phyloP scores from a whole-genome alignment of 2,113 vertebrate species.

The Dipodomys spectabilis region DNA sequence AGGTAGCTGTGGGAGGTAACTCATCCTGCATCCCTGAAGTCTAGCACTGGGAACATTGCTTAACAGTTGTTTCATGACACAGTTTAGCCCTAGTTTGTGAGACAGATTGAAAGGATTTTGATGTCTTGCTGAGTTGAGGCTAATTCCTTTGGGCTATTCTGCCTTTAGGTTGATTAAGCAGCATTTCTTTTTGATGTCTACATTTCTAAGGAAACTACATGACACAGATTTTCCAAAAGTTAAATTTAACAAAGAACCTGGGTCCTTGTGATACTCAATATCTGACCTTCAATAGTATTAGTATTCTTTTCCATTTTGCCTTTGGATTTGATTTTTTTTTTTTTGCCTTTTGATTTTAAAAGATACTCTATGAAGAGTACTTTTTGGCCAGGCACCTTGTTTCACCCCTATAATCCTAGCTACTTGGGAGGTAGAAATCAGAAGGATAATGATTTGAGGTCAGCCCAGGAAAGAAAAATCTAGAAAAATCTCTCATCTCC shows the following conservation, averaged over 20 bases:
- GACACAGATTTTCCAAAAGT: not conserved
- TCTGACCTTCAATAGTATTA: not conserved
- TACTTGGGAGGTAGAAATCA: no score
- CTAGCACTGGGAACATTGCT: no score
- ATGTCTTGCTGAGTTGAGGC: not conserved
- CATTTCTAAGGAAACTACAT: not conserved
- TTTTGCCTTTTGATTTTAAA: slow-evolving; percentile 22
- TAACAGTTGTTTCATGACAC: no score
- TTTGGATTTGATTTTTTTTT: not conserved
- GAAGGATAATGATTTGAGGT: no score
- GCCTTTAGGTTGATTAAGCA: not conserved
- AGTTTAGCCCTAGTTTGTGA: no score
- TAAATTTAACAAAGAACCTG: not conserved
- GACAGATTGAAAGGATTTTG: not conserved
- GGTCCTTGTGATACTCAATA: not conserved
- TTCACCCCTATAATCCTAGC: no score
- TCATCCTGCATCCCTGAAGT: no score
- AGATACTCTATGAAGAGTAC: not conserved
- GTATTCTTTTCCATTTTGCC: not conserved
- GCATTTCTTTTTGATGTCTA: not conserved
- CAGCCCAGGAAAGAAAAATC: no score
- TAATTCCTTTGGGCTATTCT: not conserved
- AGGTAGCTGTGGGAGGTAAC: no score
- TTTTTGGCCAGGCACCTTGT: no score
- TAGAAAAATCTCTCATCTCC: no score